phyloP scores from a whole-genome alignment of 2,797 vertebrate genomes.

The Clarias laeviceps region DNA sequence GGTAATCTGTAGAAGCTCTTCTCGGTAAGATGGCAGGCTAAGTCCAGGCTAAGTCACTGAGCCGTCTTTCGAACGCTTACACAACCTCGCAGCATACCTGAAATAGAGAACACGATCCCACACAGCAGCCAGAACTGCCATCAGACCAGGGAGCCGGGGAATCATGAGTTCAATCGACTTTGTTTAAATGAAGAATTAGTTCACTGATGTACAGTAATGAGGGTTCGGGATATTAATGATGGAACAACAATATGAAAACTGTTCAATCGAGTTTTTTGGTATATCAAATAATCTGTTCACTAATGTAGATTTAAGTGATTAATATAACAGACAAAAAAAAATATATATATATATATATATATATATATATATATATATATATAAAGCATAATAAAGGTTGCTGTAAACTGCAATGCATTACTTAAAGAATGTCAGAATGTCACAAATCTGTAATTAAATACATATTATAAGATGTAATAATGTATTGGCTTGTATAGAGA shows the following conservation, averaged over 20 bases:
- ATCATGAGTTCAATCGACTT: background rate
- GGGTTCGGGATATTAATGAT: background rate
- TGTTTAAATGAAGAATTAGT: background rate
- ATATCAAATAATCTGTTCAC: background rate
- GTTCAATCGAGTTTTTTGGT: background rate
- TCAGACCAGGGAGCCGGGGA: background rate
- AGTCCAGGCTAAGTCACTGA: conserved; percentile 56
- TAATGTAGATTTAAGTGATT: background rate
- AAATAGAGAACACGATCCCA: conserved; percentile 40
- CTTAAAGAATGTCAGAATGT: background rate
- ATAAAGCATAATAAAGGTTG: no score
- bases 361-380: no score
- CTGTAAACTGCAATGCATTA: background rate
- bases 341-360: no score
- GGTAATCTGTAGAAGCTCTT: conserved; percentile 55
- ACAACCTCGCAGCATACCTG: conserved; percentile 39
- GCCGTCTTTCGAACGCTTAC: conserved; percentile 49
- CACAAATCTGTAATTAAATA: background rate
- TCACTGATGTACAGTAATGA: background rate
- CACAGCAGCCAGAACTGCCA: conserved; percentile 21
- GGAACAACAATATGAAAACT: background rate
- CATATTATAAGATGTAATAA: background rate
- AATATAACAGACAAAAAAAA: no score
- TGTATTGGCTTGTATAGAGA: background rate
- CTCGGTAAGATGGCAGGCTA: conserved; percentile 52